Conservation (phyloP, 2,888 invertebrate species). For the Mechanitis mazaeus region DNA sequence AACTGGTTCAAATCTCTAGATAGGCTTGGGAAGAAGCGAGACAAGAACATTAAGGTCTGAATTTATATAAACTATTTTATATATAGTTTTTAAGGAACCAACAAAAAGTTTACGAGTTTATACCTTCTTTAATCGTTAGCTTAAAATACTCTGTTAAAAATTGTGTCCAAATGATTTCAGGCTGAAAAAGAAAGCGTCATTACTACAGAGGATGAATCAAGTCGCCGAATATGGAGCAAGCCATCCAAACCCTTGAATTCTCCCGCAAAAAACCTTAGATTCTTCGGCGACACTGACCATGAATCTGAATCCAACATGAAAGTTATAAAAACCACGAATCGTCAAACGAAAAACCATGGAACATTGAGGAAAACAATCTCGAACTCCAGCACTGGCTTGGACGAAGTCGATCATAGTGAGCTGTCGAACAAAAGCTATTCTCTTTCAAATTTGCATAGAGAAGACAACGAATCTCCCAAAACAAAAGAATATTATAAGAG, state of each 20-base stretch:
- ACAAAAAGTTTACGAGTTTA: no score
- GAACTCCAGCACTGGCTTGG: constrained; percentile 64
- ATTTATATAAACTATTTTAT: no score
- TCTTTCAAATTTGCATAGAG: constrained; percentile 58
- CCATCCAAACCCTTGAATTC: constrained; percentile 52
- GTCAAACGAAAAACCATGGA: constrained; percentile 45
- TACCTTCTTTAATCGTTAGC: no score
- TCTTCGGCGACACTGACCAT: constrained; percentile 89
- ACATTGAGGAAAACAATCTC: constrained; percentile 64
- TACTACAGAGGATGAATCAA: constrained; percentile 77
- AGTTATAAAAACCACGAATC: constrained; percentile 51
- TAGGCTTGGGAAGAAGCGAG: constrained; percentile 82
- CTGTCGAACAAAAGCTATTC: constrained; percentile 64
- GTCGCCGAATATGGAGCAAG: constrained; percentile 57
- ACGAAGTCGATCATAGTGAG: constrained; percentile 60
- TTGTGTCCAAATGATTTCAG: constrained; percentile 39
- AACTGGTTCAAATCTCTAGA: constrained; percentile 90
- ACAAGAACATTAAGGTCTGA: constrained; percentile 64
- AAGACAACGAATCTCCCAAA: constrained; percentile 54
- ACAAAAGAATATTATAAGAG: constrained; percentile 60
- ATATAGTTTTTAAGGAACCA: no score
- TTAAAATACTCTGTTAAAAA: background rate
- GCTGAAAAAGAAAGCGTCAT: constrained; percentile 67
- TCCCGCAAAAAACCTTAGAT: constrained; percentile 83
- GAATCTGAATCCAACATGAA: constrained; percentile 81